Conservation (phyloP, 2,888 invertebrate genomes). For the Rhodophaea formosa region DNA sequence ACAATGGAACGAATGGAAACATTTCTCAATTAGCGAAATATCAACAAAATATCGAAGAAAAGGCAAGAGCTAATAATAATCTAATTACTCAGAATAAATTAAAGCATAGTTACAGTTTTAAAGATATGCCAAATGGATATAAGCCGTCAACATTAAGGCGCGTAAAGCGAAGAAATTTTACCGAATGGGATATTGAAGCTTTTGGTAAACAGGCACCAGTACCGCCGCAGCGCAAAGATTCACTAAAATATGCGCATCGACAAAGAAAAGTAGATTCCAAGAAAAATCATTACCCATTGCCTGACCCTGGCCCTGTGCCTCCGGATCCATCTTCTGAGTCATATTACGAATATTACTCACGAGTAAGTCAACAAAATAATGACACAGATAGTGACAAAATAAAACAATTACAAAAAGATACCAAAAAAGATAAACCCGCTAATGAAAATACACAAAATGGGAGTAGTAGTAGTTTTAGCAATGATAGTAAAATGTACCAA, state of each 20-base stretch:
- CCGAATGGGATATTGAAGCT: conserved; percentile 81
- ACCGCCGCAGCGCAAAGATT: conserved; percentile 74
- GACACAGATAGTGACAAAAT: conserved; percentile 75
- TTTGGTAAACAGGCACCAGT: conserved; percentile 64
- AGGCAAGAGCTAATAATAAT: conserved; percentile 75
- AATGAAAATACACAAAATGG: conserved; percentile 36
- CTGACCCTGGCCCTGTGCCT: conserved; percentile 73
- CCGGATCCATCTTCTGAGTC: conserved; percentile 74
- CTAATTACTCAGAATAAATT: conserved; percentile 76
- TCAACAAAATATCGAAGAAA: conserved; percentile 82
- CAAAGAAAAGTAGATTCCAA: conserved; percentile 73
- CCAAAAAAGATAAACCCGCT: conserved; percentile 51
- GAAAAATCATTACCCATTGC: conserved; percentile 65
- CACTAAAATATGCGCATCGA: conserved; percentile 75
- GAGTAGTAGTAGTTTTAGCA: conserved; percentile 39
- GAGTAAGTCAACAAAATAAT: conserved; percentile 76
- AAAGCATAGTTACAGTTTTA: conserved; percentile 80
- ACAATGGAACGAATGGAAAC: conserved; percentile 63
- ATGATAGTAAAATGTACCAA: conserved; percentile 64
- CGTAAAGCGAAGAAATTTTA: conserved; percentile 79
- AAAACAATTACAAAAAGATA: conserved; percentile 62
- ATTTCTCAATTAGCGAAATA: conserved; percentile 82
- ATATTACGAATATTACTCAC: conserved; percentile 76
- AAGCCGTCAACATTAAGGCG: conserved; percentile 80
- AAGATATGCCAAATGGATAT: conserved; percentile 83